Evolutionary conservation across 2,797 vertebrate genomes (phyloP).

Genomic region (Sphenopsis melanotis): DNA sequence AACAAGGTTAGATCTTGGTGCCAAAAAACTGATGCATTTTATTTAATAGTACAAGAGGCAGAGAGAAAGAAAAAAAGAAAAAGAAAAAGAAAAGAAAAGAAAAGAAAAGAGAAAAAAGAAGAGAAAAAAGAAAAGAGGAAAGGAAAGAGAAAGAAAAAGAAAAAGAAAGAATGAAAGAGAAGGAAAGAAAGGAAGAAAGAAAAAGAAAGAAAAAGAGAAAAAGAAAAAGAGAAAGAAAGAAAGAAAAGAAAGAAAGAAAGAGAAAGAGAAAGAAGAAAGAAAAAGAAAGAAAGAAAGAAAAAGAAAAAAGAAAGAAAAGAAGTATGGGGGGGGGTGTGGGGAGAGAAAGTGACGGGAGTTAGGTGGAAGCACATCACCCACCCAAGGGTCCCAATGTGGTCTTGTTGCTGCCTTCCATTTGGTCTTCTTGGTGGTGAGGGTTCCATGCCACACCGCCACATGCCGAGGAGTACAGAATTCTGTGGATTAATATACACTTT

Average conservation of each 20-base stretch:
- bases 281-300: neutral
- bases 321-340: neutral
- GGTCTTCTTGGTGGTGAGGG: neutral
- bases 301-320: neutral
- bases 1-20: neutral
- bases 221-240: neutral
- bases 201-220: neutral
- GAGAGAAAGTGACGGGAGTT: neutral
- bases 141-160: neutral
- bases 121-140: too few species aligned
- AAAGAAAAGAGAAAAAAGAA: too few species aligned
- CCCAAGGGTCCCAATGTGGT: neutral
- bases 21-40: neutral
- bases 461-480: too few species aligned
- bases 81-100: neutral
- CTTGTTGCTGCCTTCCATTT: neutral
- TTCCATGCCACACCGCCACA: fast-evolving
- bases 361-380: neutral
- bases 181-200: too few species aligned
- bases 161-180: neutral
- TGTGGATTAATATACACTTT: neutral
- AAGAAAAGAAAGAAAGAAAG: too few species aligned
- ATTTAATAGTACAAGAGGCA: neutral
- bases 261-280: neutral
- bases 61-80: neutral